Evolutionary conservation across 2,888 invertebrate species (phyloP).

Genomic region (Plemyria rubiginata): DNA sequence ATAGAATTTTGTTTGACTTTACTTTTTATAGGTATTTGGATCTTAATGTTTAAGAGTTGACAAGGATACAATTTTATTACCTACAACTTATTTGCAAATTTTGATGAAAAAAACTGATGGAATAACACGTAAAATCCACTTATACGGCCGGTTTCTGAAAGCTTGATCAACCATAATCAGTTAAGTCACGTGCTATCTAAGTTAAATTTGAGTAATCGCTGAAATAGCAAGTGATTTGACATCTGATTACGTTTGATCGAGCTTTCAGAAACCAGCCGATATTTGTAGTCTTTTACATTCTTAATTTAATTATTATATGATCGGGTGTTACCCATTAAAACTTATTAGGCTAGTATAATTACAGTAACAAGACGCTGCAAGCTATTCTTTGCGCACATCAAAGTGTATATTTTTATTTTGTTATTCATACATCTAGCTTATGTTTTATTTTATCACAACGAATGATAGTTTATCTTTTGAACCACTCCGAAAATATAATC

Average conservation of each 20-base stretch:
- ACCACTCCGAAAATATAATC: constrained; percentile 2
- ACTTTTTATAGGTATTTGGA: not conserved
- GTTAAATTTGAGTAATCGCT: too few relatives aligned
- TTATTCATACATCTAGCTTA: constrained; percentile 7
- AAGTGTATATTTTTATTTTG: constrained; percentile 1
- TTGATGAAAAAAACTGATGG: not conserved
- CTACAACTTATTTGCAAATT: not conserved
- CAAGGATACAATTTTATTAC: too few relatives aligned
- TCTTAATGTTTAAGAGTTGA: not conserved
- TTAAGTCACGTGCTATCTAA: too few relatives aligned
- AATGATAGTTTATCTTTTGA: constrained; percentile 7
- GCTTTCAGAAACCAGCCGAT: too few relatives aligned
- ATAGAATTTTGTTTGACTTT: not conserved
- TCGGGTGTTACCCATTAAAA: constrained; percentile 16
- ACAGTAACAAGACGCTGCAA: constrained; percentile 1
- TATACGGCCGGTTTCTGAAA: too few relatives aligned
- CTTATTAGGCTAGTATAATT: constrained; percentile 12
- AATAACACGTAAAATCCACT: too few relatives aligned
- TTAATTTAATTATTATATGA: constrained; percentile 29
- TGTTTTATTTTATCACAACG: constrained; percentile 11
- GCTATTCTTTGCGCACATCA: not conserved
- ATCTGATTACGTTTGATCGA: too few relatives aligned
- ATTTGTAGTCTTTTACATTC: constrained; percentile 22
- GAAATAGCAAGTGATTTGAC: too few relatives aligned
- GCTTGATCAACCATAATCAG: too few relatives aligned